These are phyloP conservation scores for Pararge aegeria DNA, from an alignment of 1,140 invertebrate genomes.

Conservation along the genomic window DNA sequence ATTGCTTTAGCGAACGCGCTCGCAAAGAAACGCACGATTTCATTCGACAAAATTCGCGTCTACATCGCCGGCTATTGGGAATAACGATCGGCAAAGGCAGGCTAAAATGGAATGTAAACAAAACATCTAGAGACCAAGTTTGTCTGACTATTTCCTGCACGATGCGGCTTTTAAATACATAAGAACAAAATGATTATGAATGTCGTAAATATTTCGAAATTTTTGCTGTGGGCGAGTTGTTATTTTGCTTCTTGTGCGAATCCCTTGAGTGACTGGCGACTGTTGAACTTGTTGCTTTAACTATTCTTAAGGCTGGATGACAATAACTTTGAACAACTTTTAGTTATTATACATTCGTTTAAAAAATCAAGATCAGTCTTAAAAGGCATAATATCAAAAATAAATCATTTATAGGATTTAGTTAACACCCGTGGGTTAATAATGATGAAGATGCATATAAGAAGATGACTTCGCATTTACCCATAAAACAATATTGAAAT, in stretches of 20 bases:
- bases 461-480: no score
- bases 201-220: conserved; percentile 67
- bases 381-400: no score
- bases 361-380: neutral
- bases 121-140: conserved; percentile 45
- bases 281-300: conserved; percentile 51
- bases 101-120: conserved; percentile 44
- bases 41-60: conserved; percentile 34
- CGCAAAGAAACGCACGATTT: conserved; percentile 53
- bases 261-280: conserved; percentile 48
- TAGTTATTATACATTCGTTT: no score
- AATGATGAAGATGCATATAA: no score
- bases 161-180: conserved; percentile 2
- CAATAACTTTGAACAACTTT: neutral
- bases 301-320: neutral
- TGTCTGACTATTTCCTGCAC: conserved; percentile 22
- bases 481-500: no score
- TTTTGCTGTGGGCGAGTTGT: conserved; percentile 50
- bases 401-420: no score
- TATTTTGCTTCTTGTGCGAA: conserved; percentile 58
- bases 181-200: conserved; percentile 24
- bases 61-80: conserved; percentile 35
- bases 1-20: conserved; percentile 56
- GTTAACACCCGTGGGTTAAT: no score
- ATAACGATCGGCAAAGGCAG: conserved; percentile 34